These are phyloP conservation scores for Agriotes lineatus DNA, from an alignment of 2,888 invertebrate species.

Conservation along the genomic window DNA sequence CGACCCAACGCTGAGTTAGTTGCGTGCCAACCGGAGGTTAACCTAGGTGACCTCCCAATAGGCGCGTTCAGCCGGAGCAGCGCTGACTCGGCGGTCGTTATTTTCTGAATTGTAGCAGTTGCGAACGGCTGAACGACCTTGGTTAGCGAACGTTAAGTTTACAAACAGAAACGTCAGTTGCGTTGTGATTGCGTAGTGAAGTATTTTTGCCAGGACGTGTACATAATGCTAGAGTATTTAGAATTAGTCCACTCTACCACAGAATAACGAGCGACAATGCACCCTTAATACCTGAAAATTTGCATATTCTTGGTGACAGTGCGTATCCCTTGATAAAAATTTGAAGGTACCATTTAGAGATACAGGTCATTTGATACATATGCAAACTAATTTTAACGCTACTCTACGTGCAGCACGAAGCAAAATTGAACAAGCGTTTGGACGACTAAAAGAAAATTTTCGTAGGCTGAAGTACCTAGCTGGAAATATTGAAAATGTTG, in stretches of 20 bases:
- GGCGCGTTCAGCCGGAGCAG: conserved; percentile 1
- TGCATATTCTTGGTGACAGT: conserved; percentile 38
- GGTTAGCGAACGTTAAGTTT: not conserved
- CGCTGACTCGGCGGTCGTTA: not conserved
- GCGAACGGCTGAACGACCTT: not conserved
- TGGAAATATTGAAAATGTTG: too few species aligned
- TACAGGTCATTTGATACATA: conserved; percentile 33
- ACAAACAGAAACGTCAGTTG: not conserved
- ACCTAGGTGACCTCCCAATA: not conserved
- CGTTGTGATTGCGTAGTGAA: not conserved
- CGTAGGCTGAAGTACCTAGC: conserved; percentile 36
- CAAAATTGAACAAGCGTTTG: conserved; percentile 35
- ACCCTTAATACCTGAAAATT: conserved; percentile 10
- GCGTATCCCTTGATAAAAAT: conserved; percentile 36
- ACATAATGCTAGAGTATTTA: conserved; percentile 39
- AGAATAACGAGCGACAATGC: not conserved
- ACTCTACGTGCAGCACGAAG: conserved; percentile 11
- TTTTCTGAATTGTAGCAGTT: not conserved
- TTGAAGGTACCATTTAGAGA: conserved; percentile 34
- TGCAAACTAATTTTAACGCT: conserved; percentile 27
- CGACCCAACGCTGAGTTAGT: too few species aligned
- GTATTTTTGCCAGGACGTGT: not conserved
- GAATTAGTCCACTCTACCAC: conserved; percentile 30
- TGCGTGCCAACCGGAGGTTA: too few species aligned
- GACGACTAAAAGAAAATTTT: conserved; percentile 28